Evolutionary conservation across 2,797 vertebrate species (phyloP).

Genomic region (Ceyx erithaca): DNA sequence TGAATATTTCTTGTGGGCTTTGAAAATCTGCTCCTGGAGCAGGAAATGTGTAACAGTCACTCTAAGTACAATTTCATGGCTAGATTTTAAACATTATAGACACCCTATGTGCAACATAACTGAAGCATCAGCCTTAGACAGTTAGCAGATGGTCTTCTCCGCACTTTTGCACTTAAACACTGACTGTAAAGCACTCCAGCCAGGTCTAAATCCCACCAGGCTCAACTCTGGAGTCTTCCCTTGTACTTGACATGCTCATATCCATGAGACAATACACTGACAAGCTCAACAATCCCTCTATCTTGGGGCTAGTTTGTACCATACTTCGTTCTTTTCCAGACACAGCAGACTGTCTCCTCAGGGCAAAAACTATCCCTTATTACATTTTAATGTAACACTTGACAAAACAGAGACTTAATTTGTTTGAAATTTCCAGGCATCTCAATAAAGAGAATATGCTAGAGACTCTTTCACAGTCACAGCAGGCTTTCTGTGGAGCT

Average conservation of each 20-base stretch:
- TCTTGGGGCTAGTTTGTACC: background rate
- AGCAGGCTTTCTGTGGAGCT: background rate
- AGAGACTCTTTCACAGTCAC: background rate
- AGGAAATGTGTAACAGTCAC: background rate
- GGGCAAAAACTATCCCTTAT: background rate
- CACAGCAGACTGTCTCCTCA: background rate
- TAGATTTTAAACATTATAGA: background rate
- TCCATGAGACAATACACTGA: background rate
- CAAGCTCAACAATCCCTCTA: background rate
- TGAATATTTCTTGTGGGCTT: constrained; percentile 46
- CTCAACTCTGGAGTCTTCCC: background rate
- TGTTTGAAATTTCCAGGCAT: background rate
- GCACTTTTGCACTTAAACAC: background rate
- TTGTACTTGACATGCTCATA: rapidly evolving
- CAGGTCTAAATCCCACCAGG: background rate
- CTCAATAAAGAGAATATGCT: background rate
- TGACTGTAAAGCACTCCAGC: background rate
- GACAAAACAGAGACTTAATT: background rate
- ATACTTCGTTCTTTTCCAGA: background rate
- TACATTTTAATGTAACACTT: background rate
- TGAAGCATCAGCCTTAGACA: background rate
- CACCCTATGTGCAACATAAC: background rate
- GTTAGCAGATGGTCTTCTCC: background rate
- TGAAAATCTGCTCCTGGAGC: constrained; percentile 30
- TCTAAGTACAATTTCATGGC: background rate